Conservation (phyloP, 2,888 invertebrate species). For the Tortrix viridana region DNA sequence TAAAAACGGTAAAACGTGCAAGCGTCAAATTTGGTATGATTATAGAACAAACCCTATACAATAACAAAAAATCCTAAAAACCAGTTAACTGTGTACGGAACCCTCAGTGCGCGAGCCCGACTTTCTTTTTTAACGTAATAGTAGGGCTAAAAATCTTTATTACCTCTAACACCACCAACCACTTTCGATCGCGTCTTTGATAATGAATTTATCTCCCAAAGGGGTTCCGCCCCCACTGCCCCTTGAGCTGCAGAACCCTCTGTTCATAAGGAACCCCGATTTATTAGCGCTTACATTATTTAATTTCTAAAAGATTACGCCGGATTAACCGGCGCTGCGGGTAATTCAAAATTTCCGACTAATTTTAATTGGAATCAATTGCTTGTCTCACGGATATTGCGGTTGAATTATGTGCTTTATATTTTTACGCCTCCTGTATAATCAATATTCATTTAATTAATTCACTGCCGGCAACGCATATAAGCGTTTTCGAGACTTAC, state of each 20-base stretch:
- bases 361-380: conserved; percentile 4
- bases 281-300: neutral
- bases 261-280: neutral
- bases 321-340: neutral
- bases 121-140: too few relatives aligned
- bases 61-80: too few relatives aligned
- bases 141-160: too few relatives aligned
- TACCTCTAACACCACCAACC: too few relatives aligned
- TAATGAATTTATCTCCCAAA: neutral
- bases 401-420: neutral
- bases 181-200: too few relatives aligned
- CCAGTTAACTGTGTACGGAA: too few relatives aligned
- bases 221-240: neutral
- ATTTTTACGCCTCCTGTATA: neutral
- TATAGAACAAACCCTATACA: too few relatives aligned
- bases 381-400: neutral
- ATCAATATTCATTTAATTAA: neutral
- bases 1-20: too few relatives aligned
- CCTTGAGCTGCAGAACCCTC: neutral
- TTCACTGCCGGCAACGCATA: too few relatives aligned
- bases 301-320: neutral
- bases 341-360: neutral
- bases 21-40: too few relatives aligned
- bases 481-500: too few relatives aligned
- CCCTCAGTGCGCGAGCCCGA: too few relatives aligned